A percentile compares a stretch with the other conserved stretches of the same genome.
Conservation (phyloP, 2,888 invertebrate species). For the Hypomecis atomaria region DNA sequence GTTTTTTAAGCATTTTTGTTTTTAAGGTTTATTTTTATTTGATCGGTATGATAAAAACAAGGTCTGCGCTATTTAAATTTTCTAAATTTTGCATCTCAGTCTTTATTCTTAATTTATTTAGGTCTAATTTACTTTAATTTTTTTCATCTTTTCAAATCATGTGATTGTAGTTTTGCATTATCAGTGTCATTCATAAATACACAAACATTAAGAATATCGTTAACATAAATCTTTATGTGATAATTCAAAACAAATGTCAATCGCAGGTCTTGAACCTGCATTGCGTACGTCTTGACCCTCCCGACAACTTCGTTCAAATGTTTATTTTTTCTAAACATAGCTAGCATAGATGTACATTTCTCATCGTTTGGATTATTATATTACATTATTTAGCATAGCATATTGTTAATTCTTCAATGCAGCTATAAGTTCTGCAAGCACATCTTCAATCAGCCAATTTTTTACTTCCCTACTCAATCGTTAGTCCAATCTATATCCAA, state of each 20-base stretch:
- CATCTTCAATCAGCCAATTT: conserved; percentile 15
- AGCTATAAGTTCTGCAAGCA: not conserved
- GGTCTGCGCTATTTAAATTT: not conserved
- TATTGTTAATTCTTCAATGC: not conserved
- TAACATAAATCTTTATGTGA: too few relatives aligned
- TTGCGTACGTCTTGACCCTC: too few relatives aligned
- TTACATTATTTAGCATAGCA: not conserved
- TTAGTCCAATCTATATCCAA: conserved; percentile 20
- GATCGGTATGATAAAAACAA: not conserved
- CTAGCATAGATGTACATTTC: too few relatives aligned
- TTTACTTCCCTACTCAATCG: conserved; percentile 11
- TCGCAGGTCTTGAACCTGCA: too few relatives aligned
- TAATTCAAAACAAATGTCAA: too few relatives aligned
- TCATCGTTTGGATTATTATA: too few relatives aligned
- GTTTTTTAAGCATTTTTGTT: not conserved
- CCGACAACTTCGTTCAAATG: too few relatives aligned
- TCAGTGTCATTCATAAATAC: too few relatives aligned
- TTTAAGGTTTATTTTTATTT: not conserved
- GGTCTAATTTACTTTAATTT: too few relatives aligned
- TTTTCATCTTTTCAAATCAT: not conserved
- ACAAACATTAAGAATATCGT: too few relatives aligned
- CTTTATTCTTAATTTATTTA: not conserved
- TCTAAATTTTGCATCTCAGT: not conserved
- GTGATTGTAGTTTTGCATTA: not conserved
- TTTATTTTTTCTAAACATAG: not conserved